Percentiles rank a stretch among this genome's conserved stretches.
Evolutionary conservation across 2,888 invertebrate species (phyloP).

Genomic region (Pachliopta kotzebuea): DNA sequence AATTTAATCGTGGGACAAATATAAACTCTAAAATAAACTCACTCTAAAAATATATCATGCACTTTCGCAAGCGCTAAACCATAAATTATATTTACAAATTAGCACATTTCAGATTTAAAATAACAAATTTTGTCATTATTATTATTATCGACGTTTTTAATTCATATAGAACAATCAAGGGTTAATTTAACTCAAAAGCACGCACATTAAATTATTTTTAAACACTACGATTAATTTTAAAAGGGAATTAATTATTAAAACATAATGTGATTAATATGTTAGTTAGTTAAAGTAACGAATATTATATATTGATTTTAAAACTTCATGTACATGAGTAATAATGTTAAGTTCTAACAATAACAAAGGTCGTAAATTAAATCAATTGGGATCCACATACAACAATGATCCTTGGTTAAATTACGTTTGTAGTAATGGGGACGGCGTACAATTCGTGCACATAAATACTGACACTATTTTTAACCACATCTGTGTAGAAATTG

Average conservation of each 20-base stretch:
- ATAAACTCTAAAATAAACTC: slow-evolving; percentile 16
- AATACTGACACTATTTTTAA: slow-evolving; percentile 6
- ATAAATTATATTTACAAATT: background rate
- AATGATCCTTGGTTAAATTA: slow-evolving; percentile 19
- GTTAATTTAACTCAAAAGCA: too few species aligned
- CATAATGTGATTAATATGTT: too few species aligned
- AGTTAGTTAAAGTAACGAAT: too few species aligned
- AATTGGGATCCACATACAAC: slow-evolving; percentile 10
- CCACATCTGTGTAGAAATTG: too few species aligned
- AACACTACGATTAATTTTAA: too few species aligned
- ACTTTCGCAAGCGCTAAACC: background rate
- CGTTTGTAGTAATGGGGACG: background rate
- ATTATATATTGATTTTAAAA: background rate
- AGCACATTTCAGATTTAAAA: too few species aligned
- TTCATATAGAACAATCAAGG: too few species aligned
- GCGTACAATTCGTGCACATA: background rate
- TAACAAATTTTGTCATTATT: too few species aligned
- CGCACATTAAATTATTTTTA: too few species aligned
- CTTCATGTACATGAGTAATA: too few species aligned
- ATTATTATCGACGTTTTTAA: too few species aligned
- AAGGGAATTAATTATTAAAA: too few species aligned
- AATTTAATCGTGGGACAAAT: slow-evolving; percentile 22
- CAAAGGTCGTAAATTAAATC: slow-evolving; percentile 5
- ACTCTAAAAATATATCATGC: background rate
- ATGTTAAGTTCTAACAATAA: slow-evolving; percentile 10